phyloP scores from a whole-genome alignment of 1,140 invertebrate genomes.

The Meloidogyne floridensis region DNA sequence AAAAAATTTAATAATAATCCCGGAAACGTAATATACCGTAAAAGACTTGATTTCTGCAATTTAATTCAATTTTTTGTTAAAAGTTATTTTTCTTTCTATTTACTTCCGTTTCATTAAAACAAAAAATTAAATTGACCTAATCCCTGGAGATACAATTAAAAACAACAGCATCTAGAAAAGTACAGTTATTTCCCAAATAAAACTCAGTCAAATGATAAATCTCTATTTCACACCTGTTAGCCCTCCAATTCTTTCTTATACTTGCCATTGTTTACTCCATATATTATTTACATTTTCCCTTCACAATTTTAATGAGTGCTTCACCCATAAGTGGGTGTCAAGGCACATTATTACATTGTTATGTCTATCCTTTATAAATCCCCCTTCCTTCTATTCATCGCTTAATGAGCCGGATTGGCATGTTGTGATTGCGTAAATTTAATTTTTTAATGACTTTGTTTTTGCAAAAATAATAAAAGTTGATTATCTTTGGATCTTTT shows the following conservation, averaged over 20 bases:
- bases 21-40: no score
- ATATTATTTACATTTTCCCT: not conserved
- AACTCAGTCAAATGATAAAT: not conserved
- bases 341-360: not conserved
- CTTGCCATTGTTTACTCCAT: not conserved
- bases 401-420: constrained; percentile 5
- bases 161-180: no score
- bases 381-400: not conserved
- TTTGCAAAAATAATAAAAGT: no score
- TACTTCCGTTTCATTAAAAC: no score
- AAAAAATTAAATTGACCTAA: no score
- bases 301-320: not conserved
- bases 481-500: no score
- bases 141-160: not conserved
- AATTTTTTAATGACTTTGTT: not conserved
- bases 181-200: no score
- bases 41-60: no score
- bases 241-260: not conserved
- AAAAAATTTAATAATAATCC: no score
- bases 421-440: constrained; percentile 3
- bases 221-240: constrained; percentile 2
- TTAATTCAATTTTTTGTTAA: not conserved
- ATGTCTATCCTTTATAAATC: not conserved
- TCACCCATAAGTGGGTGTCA: not conserved
- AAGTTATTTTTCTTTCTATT: not conserved